Evolutionary conservation across 2,797 vertebrate genomes (phyloP).

Genomic region (Brachyrhaphis roseni): DNA sequence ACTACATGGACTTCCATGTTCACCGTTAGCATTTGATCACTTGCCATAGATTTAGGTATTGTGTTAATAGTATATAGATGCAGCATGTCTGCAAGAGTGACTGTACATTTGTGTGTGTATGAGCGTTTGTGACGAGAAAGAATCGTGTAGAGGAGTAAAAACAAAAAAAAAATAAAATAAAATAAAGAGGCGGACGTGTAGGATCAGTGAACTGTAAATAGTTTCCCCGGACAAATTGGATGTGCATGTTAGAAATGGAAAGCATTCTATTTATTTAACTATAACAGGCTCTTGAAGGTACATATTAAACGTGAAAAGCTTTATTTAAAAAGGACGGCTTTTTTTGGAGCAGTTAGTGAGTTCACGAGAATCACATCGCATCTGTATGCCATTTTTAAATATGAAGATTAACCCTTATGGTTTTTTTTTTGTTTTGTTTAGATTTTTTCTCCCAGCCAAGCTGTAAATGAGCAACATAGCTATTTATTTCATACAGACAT

Average conservation of each 20-base stretch:
- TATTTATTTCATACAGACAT: slow-evolving; percentile 87
- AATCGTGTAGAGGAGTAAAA: slow-evolving; percentile 62
- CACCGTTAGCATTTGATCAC: slow-evolving; percentile 84
- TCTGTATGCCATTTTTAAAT: slow-evolving; percentile 81
- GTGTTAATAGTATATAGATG: slow-evolving; percentile 82
- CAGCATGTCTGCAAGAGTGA: slow-evolving; percentile 83
- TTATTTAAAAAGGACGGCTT: slow-evolving; percentile 87
- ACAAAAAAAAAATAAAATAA: slow-evolving; percentile 38
- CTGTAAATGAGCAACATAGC: slow-evolving; percentile 84
- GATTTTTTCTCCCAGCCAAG: slow-evolving; percentile 72
- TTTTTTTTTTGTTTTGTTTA: slow-evolving; percentile 48
- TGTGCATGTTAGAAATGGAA: slow-evolving; percentile 90
- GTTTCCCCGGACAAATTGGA: slow-evolving; percentile 83
- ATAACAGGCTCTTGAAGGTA: slow-evolving; percentile 89
- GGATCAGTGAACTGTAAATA: slow-evolving; percentile 84
- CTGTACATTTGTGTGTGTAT: slow-evolving; percentile 81
- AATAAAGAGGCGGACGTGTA: slow-evolving; percentile 66
- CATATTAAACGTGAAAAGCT: slow-evolving; percentile 86
- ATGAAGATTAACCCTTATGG: slow-evolving; percentile 81
- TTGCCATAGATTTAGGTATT: slow-evolving; percentile 86
- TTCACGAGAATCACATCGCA: slow-evolving; percentile 75
- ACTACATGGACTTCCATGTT: slow-evolving; percentile 78
- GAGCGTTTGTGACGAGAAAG: slow-evolving; percentile 73
- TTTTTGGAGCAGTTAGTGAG: slow-evolving; percentile 79
- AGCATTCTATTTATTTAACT: slow-evolving; percentile 91